Evolutionary conservation across 2,113 vertebrate species (phyloP), one percentile per base, ranked within the genome.

Genomic region (Charadrius vociferus): DNA sequence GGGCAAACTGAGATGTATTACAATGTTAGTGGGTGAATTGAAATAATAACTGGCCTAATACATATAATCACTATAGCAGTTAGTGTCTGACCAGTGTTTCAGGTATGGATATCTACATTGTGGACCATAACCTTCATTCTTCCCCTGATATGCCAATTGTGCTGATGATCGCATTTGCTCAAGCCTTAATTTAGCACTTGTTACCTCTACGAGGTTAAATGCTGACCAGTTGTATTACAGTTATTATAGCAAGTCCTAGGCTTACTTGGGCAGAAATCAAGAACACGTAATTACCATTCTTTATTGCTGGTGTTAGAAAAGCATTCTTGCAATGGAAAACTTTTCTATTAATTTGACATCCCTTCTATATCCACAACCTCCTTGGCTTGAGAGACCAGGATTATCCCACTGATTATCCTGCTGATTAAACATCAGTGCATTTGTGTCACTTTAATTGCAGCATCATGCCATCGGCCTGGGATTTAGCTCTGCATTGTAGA

Each of bases 361-460:
- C 24, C 23, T 70, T 55, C 41, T 58, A 10, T 9, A 47, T 2
- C 26, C 37, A 68, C 43, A 73, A 0, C 30, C 8, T 68, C n/a
- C 22, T 59, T 74, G 29, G 18, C 24, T 73, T 65, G 32, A 26
- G 49, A 81, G 81, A 93, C 52, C 8, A 81, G 26, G 22, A 26
- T 58, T 58, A 73, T 66, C 24, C 22, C 21, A 41, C 52, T 88
- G 52, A 84, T 72, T 82, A 50, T 56, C 50, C 32, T 30, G 41
- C 66, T 80, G 82, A 83, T 92, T 89, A 89, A 84, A 67, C 43
- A 79, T 47, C 37, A 63, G 41, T 26, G 9, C 10, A 32, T 81
- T 91, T 71, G 52, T 86, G 47, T 86, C n/a, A 71, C 37, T 93
- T 91, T 93, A 96, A 87, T 89, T 94, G 65, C 47, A 59, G 27